Conservation (phyloP, 1,140 invertebrate genomes). For the Hycleus cichorii region DNA sequence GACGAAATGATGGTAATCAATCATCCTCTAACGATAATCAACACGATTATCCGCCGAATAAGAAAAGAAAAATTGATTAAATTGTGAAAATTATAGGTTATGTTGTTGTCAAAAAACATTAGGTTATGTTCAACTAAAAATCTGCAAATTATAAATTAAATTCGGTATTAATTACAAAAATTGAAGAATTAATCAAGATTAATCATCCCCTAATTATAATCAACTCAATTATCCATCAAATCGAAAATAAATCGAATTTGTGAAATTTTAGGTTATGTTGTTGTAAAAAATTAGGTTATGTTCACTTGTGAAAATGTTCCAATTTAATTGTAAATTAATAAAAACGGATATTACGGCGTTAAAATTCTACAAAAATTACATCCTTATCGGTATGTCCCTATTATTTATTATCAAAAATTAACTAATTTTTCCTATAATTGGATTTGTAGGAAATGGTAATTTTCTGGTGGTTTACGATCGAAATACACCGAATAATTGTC, state of each 20-base stretch:
- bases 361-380: conserved; percentile 35
- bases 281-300: too few species aligned
- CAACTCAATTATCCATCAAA: too few species aligned
- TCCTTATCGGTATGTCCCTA: conserved; percentile 40
- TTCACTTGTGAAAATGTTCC: too few species aligned
- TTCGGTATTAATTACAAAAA: too few species aligned
- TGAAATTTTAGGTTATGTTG: too few species aligned
- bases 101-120: conserved; percentile 1
- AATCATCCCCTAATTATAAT: too few species aligned
- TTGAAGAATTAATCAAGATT: too few species aligned
- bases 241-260: too few species aligned
- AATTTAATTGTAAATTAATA: conserved; percentile 25
- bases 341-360: conserved; percentile 44
- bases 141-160: too few species aligned
- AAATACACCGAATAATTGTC: conserved; percentile 27
- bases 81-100: too few species aligned
- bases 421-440: conserved; percentile 1
- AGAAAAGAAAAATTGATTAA: conserved; percentile 20
- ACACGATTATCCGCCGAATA: conserved; percentile 10
- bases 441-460: conserved; percentile 44
- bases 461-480: conserved; percentile 38
- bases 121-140: neutral
- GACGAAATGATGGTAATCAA: conserved; percentile 7
- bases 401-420: neutral
- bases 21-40: too few species aligned